Evolutionary conservation across 2,113 vertebrate genomes (phyloP), one percentile per base, ranked within the genome.

Genomic region (Mustela nigripes): DNA sequence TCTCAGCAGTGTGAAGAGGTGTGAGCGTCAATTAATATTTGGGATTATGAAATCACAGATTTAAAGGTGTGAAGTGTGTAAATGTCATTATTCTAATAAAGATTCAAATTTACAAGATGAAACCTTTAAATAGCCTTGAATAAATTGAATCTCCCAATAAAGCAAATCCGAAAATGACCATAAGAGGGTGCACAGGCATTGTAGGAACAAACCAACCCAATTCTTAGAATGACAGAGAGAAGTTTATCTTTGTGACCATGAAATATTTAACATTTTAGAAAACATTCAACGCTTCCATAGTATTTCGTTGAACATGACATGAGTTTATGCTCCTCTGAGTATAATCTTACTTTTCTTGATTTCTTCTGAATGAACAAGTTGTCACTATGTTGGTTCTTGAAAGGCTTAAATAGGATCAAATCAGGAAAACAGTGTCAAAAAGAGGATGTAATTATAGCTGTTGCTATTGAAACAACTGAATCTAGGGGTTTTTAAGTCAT

Each of bases 151-250:
- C 85, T 94, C 95, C n/a, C 53, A 96, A 65, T 36, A 69, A 83
- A 80, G 65, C 82, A 97, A 91, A 91, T 93, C 36, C 3, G 16
- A 0, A 84, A 26, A 9, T 28, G 84, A 21, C 98, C 99, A 98
- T 97, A 94, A 98, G 98, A 97, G 98, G 97, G 96, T 85, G 74
- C 86, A 98, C 87, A 97, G 91, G 39, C 93, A 98, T 97, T 95
- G 80, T 31, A 95, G 53, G 97, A 98, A 58, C 2, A 11, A 94
- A 42, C 15, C 48, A 28, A 69, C 1, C 79, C 78, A 45, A 2
- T 24, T 8, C 19, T 84, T 89, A 24, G 18, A 16, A 89, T 36
- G 85, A 22, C 71, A 58, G n/a, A 58, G 80, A 85, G 89, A 97
- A 96, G 42, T 24, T 2, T n/a, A 22, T 92, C 89, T 97, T 48